Base-by-base conservation (phyloP, 2,113 vertebrate genomes). In the Tragulus kanchil region DNA sequence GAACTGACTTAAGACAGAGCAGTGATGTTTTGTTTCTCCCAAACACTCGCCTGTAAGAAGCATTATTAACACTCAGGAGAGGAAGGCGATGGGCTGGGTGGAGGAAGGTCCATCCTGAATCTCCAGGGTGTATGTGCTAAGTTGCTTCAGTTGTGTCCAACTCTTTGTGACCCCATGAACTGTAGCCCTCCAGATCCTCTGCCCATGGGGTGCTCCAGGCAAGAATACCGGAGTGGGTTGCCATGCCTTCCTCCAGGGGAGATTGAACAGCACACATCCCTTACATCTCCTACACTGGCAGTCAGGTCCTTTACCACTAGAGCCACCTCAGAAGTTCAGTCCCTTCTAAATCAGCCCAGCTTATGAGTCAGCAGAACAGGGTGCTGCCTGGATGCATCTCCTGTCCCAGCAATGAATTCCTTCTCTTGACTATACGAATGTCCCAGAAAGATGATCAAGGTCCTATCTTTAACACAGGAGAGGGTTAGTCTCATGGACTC, bases 81-180 rank as follows among this genome's bases (percentile, higher is more conserved):
- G 59, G 52, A n/a, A 45, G 79, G 36, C 5, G 23, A 11, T 1
- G 15, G 15, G 56, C 25, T 12, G 14, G 31, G 45, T 28, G 48
- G 89, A 59, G 26, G 36, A 13, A 13, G 3, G 42, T 58, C 59
- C 31, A n/a, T 25, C 31, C 85, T 4, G 42, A 21, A 1, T 36
- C 36, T 54, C 23, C 17, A 4, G 12, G 25, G 23, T 0, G 0
- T 45, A 6, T 13, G 21, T 45, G 42, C 69, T 73, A 45, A 73
- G 21, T 73, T 21, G 25, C 69, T 73, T 23, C 3, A 21, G 3
- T 73, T 0, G 0, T 45, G 42, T 73, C 42, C 0, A 1, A 25
- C 69, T 73, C 69, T 73, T 13, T 73, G 21, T 25, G 42, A 73
- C 5, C 14, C 21, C 8, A 73, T 45, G 11, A 45, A 21, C 69